Evolutionary conservation across 2,113 vertebrate species (phyloP), one percentile per base, ranked within the genome.

Genomic region (Climacteris rufus): DNA sequence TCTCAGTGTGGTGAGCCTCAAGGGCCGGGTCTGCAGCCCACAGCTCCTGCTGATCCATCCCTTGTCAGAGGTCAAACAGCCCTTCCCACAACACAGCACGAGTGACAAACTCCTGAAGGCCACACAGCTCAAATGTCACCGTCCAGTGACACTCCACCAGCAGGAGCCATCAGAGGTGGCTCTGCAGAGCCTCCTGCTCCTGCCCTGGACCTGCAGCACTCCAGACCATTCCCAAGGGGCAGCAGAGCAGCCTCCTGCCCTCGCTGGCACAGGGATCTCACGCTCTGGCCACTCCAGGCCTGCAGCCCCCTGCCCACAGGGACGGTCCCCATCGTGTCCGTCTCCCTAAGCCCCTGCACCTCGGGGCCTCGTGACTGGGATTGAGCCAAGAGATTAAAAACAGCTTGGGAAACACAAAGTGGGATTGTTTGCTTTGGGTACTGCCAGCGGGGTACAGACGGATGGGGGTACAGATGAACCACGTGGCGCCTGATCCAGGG

Each of bases 401-500:
- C 7, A 1, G 94, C 89, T 65, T 93, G 68, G 28, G 56, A 35
- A 66, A 65, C 84, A 94, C 82, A 94, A 79, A 85, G 78, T 17
- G 2, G 3, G 25, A 71, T 57, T 91, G 74, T 84, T 82, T 27
- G 27, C 53, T 44, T 10, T 1, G 45, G 24, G 60, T 15, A 24
- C 54, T 18, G 35, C 8, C 64, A 24, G 37, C n/a, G 35, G 74
- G 31, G 31, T 17, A 40, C 3, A 50, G 57, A 57, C 49, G 49
- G 30, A 14, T 10, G 7, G 40, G 54, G 30, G 20, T 17, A 40
- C 4, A 42, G 57, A 57, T 42, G 44, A 42, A 39, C 20, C 6
- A 0, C 0, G 7, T 0, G 0, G 25, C 30, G 40, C 72, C 23
- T 0, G 0, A 27, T 3, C 25, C 42, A 1, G 24, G 9, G 5